A percentile compares a stretch with the other conserved stretches of the same genome.
phyloP scores from a whole-genome alignment of 2,797 vertebrate genomes.

The Mormyrops attenuatus region DNA sequence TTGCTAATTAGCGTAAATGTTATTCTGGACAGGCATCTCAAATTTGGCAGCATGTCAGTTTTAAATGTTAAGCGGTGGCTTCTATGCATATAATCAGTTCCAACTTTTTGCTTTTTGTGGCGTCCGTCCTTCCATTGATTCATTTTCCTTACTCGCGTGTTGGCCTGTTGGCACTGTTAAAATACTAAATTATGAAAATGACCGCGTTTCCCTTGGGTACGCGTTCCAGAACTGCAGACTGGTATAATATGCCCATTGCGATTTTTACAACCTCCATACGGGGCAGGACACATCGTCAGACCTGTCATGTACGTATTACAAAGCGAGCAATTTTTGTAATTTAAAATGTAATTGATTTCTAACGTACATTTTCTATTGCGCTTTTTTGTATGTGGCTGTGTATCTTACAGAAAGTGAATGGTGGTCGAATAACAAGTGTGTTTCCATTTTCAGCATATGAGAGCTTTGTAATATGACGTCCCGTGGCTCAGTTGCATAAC shows the following conservation, averaged over 20 bases:
- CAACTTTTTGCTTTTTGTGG: background rate
- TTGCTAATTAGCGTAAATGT: background rate
- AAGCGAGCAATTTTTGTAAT: background rate
- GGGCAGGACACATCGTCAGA: background rate
- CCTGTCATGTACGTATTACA: background rate
- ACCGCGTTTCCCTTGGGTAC: background rate
- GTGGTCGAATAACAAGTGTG: background rate
- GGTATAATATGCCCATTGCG: background rate
- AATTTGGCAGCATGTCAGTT: background rate
- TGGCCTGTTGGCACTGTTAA: background rate
- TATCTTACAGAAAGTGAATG: background rate
- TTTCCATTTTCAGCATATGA: background rate
- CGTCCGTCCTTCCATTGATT: background rate
- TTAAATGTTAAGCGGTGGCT: background rate
- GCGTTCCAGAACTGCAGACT: background rate
- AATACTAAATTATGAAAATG: background rate
- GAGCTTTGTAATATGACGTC: constrained; percentile 21
- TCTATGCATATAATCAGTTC: background rate
- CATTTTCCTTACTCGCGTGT: background rate
- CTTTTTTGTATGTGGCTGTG: background rate
- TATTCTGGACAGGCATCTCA: background rate
- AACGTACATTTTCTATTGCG: background rate
- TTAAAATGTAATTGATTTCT: background rate
- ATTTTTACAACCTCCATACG: background rate
- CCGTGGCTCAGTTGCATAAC: constrained; percentile 44